These are phyloP conservation scores for Mormyrus lacerda DNA, from an alignment of 2,113 vertebrate genomes.

Conservation along the genomic window DNA sequence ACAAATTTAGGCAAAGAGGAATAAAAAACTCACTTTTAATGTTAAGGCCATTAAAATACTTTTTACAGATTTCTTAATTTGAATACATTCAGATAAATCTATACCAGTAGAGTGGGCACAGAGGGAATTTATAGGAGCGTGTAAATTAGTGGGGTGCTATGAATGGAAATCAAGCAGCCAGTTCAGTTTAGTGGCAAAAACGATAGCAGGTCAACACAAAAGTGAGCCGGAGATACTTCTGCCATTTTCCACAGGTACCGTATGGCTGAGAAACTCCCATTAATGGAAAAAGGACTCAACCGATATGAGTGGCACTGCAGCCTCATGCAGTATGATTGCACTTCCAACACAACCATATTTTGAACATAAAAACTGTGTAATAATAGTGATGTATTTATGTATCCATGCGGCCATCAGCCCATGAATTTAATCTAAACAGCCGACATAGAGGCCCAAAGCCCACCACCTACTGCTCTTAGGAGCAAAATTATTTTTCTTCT, in stretches of 20 bases:
- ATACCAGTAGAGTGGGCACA: constrained; percentile 16
- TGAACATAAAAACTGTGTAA: not conserved
- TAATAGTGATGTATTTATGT: not conserved
- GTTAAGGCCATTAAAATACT: constrained; percentile 33
- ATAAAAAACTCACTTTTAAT: not conserved
- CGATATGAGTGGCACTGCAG: not conserved
- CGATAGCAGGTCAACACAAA: not conserved
- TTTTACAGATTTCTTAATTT: constrained; percentile 38
- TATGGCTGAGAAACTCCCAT: not conserved
- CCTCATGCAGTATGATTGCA: not conserved
- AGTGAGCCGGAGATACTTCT: not conserved
- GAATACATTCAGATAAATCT: constrained; percentile 46
- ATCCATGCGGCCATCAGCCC: not conserved
- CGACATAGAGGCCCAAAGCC: not conserved
- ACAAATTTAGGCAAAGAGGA: constrained; percentile 42
- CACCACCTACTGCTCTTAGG: not conserved
- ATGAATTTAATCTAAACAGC: not conserved
- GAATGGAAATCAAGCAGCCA: not conserved
- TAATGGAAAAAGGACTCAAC: not conserved
- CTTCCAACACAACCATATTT: constrained; percentile 8
- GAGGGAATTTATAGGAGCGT: not conserved
- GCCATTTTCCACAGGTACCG: not conserved
- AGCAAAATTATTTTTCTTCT: not conserved
- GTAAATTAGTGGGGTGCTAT: not conserved
- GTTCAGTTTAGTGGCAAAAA: not conserved